These are phyloP conservation scores for Drosophila santomea DNA, from an alignment of 1,140 invertebrate genomes.

Conservation along the genomic window DNA sequence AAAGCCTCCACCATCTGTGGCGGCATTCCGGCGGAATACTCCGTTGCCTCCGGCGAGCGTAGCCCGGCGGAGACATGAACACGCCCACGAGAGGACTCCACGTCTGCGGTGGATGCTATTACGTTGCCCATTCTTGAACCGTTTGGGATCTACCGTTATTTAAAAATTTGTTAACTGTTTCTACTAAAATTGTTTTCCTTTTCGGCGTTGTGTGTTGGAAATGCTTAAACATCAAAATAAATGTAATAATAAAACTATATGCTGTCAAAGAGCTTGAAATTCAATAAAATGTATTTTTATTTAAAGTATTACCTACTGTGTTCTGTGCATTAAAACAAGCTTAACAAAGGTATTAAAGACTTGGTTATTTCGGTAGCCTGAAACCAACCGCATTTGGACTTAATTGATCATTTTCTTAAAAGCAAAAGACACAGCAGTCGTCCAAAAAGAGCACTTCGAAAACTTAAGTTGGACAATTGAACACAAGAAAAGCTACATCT, in stretches of 20 bases:
- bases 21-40: conserved; percentile 76
- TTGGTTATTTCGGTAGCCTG: too few relatives aligned
- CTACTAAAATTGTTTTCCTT: conserved; percentile 13
- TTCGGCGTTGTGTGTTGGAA: conserved; percentile 2
- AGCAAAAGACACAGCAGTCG: background rate
- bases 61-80: conserved; percentile 10
- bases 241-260: background rate
- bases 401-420: background rate
- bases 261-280: background rate
- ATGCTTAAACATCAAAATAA: conserved; percentile 18
- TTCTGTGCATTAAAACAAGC: background rate
- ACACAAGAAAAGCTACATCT: background rate
- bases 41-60: conserved; percentile 19
- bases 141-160: background rate
- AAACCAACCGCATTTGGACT: background rate
- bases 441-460: background rate
- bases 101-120: conserved; percentile 85
- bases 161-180: conserved; percentile 13
- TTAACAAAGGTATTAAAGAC: too few relatives aligned
- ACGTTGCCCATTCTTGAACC: conserved; percentile 87
- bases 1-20: conserved; percentile 59
- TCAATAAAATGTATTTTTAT: too few relatives aligned
- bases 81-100: background rate
- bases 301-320: too few relatives aligned
- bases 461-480: background rate